phyloP scores from a whole-genome alignment of 2,797 vertebrate species.

The Peromyscus aztecus region DNA sequence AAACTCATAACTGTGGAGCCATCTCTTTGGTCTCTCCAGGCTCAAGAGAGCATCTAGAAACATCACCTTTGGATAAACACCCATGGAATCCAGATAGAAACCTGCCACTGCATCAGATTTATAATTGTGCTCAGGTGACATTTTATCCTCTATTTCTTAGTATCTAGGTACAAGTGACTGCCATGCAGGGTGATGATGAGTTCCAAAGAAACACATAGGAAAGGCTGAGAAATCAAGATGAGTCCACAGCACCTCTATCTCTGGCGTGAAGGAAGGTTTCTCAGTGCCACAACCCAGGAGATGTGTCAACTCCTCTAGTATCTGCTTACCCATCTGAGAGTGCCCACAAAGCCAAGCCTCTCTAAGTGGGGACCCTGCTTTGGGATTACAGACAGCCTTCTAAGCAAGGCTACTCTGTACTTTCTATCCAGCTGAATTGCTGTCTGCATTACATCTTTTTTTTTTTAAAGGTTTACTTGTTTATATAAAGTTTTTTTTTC shows the following conservation, averaged over 20 bases:
- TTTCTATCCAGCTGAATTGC: not conserved
- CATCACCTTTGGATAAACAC: conserved; percentile 42
- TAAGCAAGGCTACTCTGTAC: not conserved
- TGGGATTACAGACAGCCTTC: not conserved
- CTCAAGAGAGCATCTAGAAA: not conserved
- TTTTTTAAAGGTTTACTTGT: too few relatives aligned
- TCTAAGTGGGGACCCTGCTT: not conserved
- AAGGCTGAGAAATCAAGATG: not conserved
- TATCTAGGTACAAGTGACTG: conserved; percentile 19
- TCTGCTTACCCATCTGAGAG: not conserved
- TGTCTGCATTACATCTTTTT: not conserved
- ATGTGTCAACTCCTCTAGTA: not conserved
- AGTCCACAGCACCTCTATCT: not conserved
- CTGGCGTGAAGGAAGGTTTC: not conserved
- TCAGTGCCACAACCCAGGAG: not conserved
- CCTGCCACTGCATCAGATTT: conserved; percentile 25
- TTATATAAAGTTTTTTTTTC: too few relatives aligned
- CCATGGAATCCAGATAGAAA: conserved; percentile 40
- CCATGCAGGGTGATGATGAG: not conserved
- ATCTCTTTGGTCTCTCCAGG: not conserved
- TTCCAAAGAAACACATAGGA: not conserved
- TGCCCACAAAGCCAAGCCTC: not conserved
- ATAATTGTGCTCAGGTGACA: not conserved
- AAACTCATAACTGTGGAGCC: not conserved
- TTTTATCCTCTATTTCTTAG: conserved; percentile 22